phyloP scores from a whole-genome alignment of 2,888 invertebrate species.

The Drosophila kambysellisi region DNA sequence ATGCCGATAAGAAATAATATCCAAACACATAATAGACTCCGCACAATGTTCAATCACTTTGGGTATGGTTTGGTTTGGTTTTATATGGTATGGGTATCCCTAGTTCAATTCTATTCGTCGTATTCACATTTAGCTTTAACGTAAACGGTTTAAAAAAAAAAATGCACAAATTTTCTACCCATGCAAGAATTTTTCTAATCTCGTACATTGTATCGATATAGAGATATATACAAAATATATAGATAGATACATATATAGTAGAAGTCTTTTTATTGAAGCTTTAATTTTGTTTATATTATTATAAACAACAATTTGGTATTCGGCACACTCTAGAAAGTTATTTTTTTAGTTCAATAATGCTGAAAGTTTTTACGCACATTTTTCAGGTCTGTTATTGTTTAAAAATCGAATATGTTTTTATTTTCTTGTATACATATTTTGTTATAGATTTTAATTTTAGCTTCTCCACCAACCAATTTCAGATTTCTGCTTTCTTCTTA shows the following conservation, averaged over 20 bases:
- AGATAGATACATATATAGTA: too few species aligned
- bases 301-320: too few species aligned
- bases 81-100: background rate
- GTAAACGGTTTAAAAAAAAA: background rate
- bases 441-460: background rate
- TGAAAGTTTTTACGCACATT: background rate
- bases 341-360: background rate
- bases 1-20: conserved; percentile 56
- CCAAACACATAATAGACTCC: conserved; percentile 37
- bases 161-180: background rate
- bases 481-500: background rate
- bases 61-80: background rate
- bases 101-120: background rate
- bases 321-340: background rate
- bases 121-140: background rate
- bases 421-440: background rate
- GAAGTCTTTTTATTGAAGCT: background rate
- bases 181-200: background rate
- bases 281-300: too few species aligned
- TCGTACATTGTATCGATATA: too few species aligned
- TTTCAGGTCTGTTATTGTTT: too few species aligned
- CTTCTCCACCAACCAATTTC: background rate
- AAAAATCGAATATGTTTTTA: too few species aligned
- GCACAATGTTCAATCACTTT: conserved; percentile 18
- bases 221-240: too few species aligned